Evolutionary conservation across 2,888 invertebrate genomes (phyloP).

Genomic region (Drosophila rellima): DNA sequence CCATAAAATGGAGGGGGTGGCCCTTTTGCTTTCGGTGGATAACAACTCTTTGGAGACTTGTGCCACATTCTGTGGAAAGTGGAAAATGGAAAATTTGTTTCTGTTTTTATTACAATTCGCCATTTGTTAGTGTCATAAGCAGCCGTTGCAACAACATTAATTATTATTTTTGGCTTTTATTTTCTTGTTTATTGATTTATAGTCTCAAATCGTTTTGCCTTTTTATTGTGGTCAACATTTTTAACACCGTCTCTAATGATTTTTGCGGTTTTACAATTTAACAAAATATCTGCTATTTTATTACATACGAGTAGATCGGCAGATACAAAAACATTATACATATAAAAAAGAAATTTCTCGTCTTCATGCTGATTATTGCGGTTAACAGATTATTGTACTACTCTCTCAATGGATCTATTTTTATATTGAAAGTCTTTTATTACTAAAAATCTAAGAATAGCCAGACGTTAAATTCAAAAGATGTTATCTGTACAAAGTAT

Average conservation of each 20-base stretch:
- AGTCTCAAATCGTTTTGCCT: constrained; percentile 46
- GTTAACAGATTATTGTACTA: constrained; percentile 14
- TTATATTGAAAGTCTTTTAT: constrained; percentile 7
- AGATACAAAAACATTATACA: background rate
- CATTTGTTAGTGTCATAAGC: constrained; percentile 69
- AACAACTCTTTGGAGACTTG: constrained; percentile 67
- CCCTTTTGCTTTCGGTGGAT: constrained; percentile 5
- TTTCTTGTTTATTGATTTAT: constrained; percentile 65
- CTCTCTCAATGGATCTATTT: constrained; percentile 1
- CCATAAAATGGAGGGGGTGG: constrained; percentile 38
- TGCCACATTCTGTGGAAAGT: constrained; percentile 55
- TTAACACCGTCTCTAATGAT: constrained; percentile 60
- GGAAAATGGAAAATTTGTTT: constrained; percentile 35
- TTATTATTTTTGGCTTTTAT: constrained; percentile 53
- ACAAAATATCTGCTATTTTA: constrained; percentile 17
- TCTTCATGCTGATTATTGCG: constrained; percentile 46
- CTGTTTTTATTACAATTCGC: constrained; percentile 68
- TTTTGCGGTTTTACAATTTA: constrained; percentile 54
- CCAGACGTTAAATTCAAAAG: background rate
- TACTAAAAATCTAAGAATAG: background rate
- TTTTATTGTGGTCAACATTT: constrained; percentile 57
- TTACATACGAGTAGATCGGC: background rate
- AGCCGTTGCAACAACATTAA: constrained; percentile 46
- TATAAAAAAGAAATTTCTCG: constrained; percentile 15
- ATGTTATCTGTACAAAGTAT: too few species aligned